Evolutionary conservation across 2,113 vertebrate genomes (phyloP).

Genomic region (Azemiops feae): DNA sequence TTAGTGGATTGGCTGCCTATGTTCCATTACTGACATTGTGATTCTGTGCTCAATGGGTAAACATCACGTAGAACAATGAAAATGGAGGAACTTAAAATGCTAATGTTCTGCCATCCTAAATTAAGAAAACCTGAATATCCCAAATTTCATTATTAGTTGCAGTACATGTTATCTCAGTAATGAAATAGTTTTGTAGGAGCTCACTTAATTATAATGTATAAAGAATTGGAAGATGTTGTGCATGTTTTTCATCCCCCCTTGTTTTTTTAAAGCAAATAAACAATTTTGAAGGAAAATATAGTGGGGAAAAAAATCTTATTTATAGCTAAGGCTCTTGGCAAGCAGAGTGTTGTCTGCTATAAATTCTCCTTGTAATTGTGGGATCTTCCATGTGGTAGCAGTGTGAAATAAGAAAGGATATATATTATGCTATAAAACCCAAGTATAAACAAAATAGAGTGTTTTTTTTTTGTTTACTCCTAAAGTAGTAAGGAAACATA

Average conservation of each 20-base stretch:
- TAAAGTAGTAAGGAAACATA: not conserved
- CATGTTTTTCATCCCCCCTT: not conserved
- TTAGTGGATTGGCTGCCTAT: not conserved
- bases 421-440: slow-evolving; percentile 37
- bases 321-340: slow-evolving; percentile 43
- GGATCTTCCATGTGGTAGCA: slow-evolving; percentile 33
- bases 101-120: not conserved
- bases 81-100: not conserved
- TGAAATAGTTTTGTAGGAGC: not conserved
- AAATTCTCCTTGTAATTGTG: slow-evolving; percentile 51
- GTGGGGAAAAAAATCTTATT: slow-evolving; percentile 16
- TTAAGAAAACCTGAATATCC: not conserved
- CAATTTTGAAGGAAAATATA: slow-evolving; percentile 9
- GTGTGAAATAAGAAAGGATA: slow-evolving; percentile 40
- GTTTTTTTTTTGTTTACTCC: not conserved
- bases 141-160: not conserved
- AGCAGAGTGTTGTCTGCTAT: slow-evolving; percentile 35
- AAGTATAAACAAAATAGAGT: slow-evolving; percentile 9
- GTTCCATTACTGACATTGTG: not conserved
- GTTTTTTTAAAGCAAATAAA: slow-evolving; percentile 27
- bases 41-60: not conserved
- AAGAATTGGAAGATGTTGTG: not conserved
- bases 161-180: not conserved
- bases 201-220: not conserved
- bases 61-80: not conserved